Evolutionary conservation across 2,797 vertebrate species (phyloP).

Genomic region (Chelonia mydas): DNA sequence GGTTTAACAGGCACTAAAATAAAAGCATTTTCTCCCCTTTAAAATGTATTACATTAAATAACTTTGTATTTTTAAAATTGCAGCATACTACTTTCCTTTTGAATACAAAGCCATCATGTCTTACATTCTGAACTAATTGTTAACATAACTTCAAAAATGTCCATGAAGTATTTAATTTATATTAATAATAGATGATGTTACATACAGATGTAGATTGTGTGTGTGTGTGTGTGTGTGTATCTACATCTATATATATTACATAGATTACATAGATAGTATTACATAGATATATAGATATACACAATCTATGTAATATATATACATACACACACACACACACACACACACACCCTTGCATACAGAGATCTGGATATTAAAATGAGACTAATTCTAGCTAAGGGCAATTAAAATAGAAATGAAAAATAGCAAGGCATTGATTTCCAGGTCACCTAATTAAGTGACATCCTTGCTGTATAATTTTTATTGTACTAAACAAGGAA

Average conservation of each 20-base stretch:
- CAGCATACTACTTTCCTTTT: slow-evolving; percentile 56
- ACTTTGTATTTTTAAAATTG: slow-evolving; percentile 70
- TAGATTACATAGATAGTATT: too few species aligned
- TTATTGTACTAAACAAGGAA: slow-evolving; percentile 73
- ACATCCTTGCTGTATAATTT: slow-evolving; percentile 70
- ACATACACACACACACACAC: too few species aligned
- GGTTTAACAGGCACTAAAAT: not conserved
- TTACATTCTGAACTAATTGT: slow-evolving; percentile 54
- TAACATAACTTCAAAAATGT: slow-evolving; percentile 53
- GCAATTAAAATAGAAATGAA: slow-evolving; percentile 69
- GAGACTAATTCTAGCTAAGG: slow-evolving; percentile 66
- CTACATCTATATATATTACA: too few species aligned
- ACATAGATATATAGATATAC: too few species aligned
- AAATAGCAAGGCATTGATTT: slow-evolving; percentile 67
- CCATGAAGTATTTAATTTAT: slow-evolving; percentile 70
- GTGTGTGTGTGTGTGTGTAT: too few species aligned
- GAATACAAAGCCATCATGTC: not conserved
- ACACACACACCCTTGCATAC: not conserved
- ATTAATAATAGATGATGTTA: slow-evolving; percentile 68
- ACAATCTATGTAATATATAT: too few species aligned
- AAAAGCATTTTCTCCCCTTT: slow-evolving; percentile 24
- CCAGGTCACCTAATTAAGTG: slow-evolving; percentile 76
- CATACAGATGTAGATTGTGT: slow-evolving; percentile 28
- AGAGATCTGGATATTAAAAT: slow-evolving; percentile 63
- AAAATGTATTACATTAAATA: slow-evolving; percentile 67